Base-by-base conservation (phyloP, 2,888 invertebrate genomes). In the Macrosiphum euphorbiae region DNA sequence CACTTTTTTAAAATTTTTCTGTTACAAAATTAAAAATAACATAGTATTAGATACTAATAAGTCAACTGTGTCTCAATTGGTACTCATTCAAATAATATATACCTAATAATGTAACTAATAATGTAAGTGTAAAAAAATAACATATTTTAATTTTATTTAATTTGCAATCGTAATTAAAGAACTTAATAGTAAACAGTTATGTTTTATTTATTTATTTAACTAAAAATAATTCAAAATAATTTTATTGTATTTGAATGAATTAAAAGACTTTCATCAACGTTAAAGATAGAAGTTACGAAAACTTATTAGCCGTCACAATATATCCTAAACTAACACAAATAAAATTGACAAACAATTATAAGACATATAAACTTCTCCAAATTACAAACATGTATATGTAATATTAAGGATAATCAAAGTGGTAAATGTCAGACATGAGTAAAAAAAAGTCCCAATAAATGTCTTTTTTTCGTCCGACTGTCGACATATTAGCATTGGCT, bases 381-480 rank as follows among this genome's bases (percentile, higher is more conserved):
- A 92, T 87, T 16, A 61, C 47, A 67, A 85, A 92, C 87, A 87
- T 41, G 28, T 88, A n/a, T 55, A 41, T 16, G 35, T 78, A 41
- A 50, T 78, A 88, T 88, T 92, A 92, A 78, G 52, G 61, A 44
- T 44, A 92, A 55, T 92, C 52, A 92, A 88, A 92, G 78, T 88
- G 88, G 88, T 78, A 92, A 92, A 94, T 28, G 52, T 94, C 90
- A 94, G 90, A 94, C 90, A 90, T 94, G 90, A 94, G 50, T 90
- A n/a, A 86, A 94, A 94, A 94, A 94, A 94, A 94, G 67, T 94
- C 94, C 94, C 94, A 94, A 94, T 94, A 94, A 90, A 94, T 94
- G 67, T 94, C 94, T 94, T 94, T 94, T 86, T 94, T 94, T 90
- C 94, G 94, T 94, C 90, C 94, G 86, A 90, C 94, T n/a, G 94